Base-by-base conservation (phyloP, 1,140 invertebrate genomes). In the Scaptomyza graminum region DNA sequence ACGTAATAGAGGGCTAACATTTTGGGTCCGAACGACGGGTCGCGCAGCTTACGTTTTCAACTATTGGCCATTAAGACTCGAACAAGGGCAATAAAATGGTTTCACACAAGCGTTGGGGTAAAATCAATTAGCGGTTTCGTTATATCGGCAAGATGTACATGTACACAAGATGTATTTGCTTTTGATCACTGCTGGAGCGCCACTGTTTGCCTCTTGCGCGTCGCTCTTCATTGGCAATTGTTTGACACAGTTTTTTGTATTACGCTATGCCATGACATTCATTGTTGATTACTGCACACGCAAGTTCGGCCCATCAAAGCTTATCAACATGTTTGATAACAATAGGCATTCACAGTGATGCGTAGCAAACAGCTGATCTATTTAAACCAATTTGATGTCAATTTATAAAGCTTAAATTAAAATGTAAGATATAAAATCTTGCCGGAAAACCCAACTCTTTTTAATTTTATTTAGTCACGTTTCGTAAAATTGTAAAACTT, bases 1-100 rank as follows among this genome's bases (percentile, higher is more conserved):
- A 95, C 93, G 83, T 95, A 95, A 91, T 94, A 94, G 31, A 95
- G 76, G 22, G 95, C 95, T 55, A 95, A 73, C 90, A 91, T 91
- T 8, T 62, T 83, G 37, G 15, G 16, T 41, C 39, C 39, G 18
- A 54, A 28, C 9, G 15, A 47, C 5, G 18, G 47, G 28, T 37
- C 11, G 11, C 18, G 12, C 6, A 39, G 12, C 39, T 44, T 67
- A 11, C 15, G 15, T 54, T 34, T 65, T 22, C 2, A 39, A 11
- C n/a, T 15, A 31, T 22, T 15, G 9, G 16, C 54, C 76, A 74
- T 79, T 39, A 46, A 51, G 16, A n/a, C 39, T 41, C 47, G 13
- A 16, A 41, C 28, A 41, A 37, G 6, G 9, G 8, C 6, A 22
- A 11, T 16, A 55, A 50, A 22, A 16, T 15, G 22, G 22, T 13